These are phyloP conservation scores for Coreius guichenoti DNA, from an alignment of 2,797 vertebrate species.

Conservation along the genomic window DNA sequence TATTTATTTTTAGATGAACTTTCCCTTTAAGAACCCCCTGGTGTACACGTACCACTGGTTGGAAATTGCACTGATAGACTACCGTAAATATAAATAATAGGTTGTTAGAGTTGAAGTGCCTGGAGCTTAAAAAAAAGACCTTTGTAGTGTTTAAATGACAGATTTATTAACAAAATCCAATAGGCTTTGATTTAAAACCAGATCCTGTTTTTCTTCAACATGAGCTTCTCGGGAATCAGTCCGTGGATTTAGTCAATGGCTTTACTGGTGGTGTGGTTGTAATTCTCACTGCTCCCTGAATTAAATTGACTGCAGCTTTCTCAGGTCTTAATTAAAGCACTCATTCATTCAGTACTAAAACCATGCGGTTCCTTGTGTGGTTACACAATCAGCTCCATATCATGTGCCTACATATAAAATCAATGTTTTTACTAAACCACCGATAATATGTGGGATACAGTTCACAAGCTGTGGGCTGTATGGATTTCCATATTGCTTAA, in stretches of 20 bases:
- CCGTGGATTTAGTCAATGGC: slow-evolving; percentile 52
- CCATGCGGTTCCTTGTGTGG: slow-evolving; percentile 38
- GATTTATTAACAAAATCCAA: slow-evolving; percentile 58
- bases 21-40: neutral
- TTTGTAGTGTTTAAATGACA: slow-evolving; percentile 52
- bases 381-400: slow-evolving; percentile 34
- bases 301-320: slow-evolving; percentile 62
- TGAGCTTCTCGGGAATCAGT: slow-evolving; percentile 55
- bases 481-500: slow-evolving; percentile 57
- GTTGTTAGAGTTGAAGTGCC: slow-evolving; percentile 19
- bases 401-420: slow-evolving; percentile 36
- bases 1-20: neutral
- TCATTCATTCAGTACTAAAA: slow-evolving; percentile 56
- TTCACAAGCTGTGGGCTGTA: slow-evolving; percentile 49
- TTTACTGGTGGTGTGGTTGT: slow-evolving; percentile 59
- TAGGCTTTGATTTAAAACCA: slow-evolving; percentile 60
- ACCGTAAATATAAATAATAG: slow-evolving; percentile 31
- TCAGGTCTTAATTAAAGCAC: slow-evolving; percentile 63
- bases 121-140: slow-evolving; percentile 46
- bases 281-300: slow-evolving; percentile 58
- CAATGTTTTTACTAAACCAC: slow-evolving; percentile 49
- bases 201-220: slow-evolving; percentile 54
- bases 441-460: slow-evolving; percentile 46
- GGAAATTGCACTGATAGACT: neutral
- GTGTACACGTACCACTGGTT: neutral